Conservation (phyloP, 1,140 invertebrate genomes). For the Condylostylus longicornis region DNA sequence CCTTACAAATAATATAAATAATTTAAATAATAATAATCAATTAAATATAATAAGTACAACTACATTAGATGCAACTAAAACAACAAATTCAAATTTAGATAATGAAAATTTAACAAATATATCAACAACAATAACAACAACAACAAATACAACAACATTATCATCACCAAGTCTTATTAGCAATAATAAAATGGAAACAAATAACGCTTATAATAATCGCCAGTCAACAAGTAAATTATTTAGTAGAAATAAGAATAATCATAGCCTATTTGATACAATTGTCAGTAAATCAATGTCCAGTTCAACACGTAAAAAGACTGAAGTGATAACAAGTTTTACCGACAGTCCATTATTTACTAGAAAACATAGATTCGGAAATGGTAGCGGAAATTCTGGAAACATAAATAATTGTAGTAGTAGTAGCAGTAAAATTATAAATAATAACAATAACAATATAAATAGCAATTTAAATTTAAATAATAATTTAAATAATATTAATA, state of each 20-base stretch:
- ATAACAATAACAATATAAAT: not conserved
- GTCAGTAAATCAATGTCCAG: conserved; percentile 1
- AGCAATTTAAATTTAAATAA: no score
- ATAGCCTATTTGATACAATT: not conserved
- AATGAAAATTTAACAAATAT: not conserved
- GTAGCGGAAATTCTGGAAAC: conserved; percentile 5
- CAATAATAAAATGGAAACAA: not conserved
- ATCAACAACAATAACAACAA: not conserved
- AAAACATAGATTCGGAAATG: conserved; percentile 29
- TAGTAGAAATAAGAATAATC: not conserved
- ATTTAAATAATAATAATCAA: no score
- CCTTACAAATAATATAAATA: no score
- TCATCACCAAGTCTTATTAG: not conserved
- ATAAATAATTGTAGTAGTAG: no score
- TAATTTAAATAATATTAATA: not conserved
- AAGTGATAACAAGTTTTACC: conserved; percentile 31
- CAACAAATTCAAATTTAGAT: no score
- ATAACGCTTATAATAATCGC: not conserved
- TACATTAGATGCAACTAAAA: no score
- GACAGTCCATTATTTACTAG: conserved; percentile 31
- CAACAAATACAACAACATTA: not conserved
- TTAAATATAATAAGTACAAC: no score
- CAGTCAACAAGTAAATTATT: not conserved
- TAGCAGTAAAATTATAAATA: no score
- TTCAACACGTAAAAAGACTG: conserved; percentile 18